Conservation (phyloP, 1,140 invertebrate genomes). For the Mactra quadrangularis region DNA sequence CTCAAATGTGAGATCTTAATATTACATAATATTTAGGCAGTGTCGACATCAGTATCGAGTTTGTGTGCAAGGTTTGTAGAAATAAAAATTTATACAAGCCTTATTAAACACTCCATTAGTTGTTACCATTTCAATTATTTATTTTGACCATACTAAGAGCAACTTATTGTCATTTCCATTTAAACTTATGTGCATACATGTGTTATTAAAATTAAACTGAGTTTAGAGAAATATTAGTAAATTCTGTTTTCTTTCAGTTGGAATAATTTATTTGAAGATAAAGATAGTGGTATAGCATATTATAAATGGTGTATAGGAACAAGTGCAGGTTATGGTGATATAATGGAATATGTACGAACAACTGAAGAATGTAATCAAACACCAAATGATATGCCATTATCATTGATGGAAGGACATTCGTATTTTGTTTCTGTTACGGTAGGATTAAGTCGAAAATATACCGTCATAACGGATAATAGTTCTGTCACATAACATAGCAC, state of each 20-base stretch:
- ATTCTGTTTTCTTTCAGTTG: conserved; percentile 61
- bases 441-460: too few relatives aligned
- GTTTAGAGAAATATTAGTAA: too few relatives aligned
- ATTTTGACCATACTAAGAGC: background rate
- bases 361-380: conserved; percentile 58
- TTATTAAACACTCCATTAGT: too few relatives aligned
- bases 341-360: conserved; percentile 50
- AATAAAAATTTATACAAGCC: too few relatives aligned
- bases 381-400: conserved; percentile 9
- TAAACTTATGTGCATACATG: too few relatives aligned
- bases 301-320: conserved; percentile 68
- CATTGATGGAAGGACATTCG: conserved; percentile 64
- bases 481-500: too few relatives aligned
- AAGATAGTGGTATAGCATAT: conserved; percentile 65
- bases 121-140: too few relatives aligned
- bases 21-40: too few relatives aligned
- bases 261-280: conserved; percentile 67
- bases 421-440: conserved; percentile 71
- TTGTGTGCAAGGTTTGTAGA: too few relatives aligned
- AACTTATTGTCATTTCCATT: background rate
- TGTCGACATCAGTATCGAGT: too few relatives aligned
- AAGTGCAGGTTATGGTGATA: conserved; percentile 67
- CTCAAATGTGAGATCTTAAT: too few relatives aligned
- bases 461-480: too few relatives aligned
- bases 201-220: background rate